These are phyloP conservation scores for Rousettus leschenaultii DNA, from an alignment of 2,113 vertebrate species.

Conservation along the genomic window DNA sequence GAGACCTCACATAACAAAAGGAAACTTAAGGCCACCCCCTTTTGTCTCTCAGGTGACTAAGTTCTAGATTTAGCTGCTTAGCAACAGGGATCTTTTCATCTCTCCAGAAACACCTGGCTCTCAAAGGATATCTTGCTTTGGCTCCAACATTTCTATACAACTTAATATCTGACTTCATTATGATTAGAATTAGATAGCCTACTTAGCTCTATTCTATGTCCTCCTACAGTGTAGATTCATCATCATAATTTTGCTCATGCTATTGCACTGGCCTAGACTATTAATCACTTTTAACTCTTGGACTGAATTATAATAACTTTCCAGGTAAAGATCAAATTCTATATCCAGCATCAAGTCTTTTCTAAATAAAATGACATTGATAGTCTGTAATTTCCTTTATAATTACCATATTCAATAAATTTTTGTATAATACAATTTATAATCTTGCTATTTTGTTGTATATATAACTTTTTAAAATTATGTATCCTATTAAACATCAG, in stretches of 20 bases:
- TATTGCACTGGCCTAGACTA: neutral
- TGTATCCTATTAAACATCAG: neutral
- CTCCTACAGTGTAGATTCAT: neutral
- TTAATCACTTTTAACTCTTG: neutral
- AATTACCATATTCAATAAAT: neutral
- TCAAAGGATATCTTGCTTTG: neutral
- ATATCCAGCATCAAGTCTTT: neutral
- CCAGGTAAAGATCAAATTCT: neutral
- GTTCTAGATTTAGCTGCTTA: constrained; percentile 59
- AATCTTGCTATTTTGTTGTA: neutral
- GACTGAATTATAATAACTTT: neutral
- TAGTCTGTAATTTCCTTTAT: neutral
- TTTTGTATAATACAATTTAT: neutral
- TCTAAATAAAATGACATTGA: neutral
- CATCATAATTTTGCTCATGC: neutral
- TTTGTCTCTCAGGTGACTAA: constrained; percentile 1
- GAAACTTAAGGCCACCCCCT: neutral
- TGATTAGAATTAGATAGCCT: neutral
- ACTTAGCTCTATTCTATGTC: neutral
- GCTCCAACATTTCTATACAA: neutral
- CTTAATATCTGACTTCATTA: neutral
- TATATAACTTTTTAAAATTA: neutral
- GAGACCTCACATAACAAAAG: constrained; percentile 19
- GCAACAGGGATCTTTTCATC: constrained; percentile 37
- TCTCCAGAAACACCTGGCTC: neutral